phyloP scores from a whole-genome alignment of 1,140 invertebrate genomes.

The Ceratitis capitata region DNA sequence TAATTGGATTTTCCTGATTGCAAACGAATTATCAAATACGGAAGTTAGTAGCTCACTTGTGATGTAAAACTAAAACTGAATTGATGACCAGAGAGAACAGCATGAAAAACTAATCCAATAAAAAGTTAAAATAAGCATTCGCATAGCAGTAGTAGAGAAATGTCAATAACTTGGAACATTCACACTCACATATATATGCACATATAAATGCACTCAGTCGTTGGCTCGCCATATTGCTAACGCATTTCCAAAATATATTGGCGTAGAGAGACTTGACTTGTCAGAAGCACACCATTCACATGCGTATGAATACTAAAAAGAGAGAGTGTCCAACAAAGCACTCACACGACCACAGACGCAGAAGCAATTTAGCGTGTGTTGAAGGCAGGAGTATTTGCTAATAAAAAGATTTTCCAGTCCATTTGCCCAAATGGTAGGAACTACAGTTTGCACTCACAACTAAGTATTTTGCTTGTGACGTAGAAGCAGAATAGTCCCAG shows the following conservation, averaged over 20 bases:
- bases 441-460: slow-evolving; percentile 24
- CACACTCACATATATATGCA: not conserved
- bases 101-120: not conserved
- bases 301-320: no score
- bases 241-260: not conserved
- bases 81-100: not conserved
- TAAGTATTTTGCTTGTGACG: not conserved
- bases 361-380: not conserved
- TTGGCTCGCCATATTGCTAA: not conserved
- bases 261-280: not conserved
- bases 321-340: not conserved
- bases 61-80: not conserved
- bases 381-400: not conserved
- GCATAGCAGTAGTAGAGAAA: no score
- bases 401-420: slow-evolving; percentile 27
- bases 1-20: not conserved
- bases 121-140: not conserved
- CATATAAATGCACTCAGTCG: not conserved
- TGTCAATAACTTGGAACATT: not conserved
- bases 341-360: not conserved
- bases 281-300: not conserved
- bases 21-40: not conserved
- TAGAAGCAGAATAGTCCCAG: not conserved
- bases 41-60: not conserved
- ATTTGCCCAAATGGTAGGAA: slow-evolving; percentile 23